phyloP scores from a whole-genome alignment of 1,140 invertebrate genomes.

The Sinella curviseta region DNA sequence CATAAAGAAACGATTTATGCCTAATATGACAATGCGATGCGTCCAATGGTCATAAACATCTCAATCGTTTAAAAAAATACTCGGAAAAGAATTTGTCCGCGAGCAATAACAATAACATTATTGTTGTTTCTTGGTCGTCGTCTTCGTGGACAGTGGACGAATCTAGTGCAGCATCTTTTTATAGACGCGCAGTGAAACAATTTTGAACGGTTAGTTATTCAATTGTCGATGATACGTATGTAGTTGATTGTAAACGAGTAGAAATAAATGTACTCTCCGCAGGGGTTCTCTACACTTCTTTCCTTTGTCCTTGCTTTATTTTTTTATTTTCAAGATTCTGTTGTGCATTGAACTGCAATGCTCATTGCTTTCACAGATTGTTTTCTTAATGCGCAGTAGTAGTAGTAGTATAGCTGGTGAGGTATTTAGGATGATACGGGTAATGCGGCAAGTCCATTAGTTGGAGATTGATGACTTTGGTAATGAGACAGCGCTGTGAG shows the following conservation, averaged over 20 bases:
- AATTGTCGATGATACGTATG: background rate
- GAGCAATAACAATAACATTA: background rate
- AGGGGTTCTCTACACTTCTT: background rate
- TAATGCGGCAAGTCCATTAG: constrained; percentile 5
- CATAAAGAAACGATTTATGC: background rate
- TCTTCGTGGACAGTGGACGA: background rate
- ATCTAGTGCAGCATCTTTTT: background rate
- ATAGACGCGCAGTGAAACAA: background rate
- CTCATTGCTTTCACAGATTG: background rate
- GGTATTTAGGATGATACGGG: background rate
- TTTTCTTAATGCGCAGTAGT: background rate
- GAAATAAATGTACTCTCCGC: background rate
- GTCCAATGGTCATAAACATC: constrained; percentile 2
- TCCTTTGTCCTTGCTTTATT: background rate
- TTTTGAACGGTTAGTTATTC: background rate
- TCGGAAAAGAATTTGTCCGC: constrained; percentile 16
- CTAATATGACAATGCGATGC: background rate
- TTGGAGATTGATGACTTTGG: background rate
- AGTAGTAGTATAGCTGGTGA: background rate
- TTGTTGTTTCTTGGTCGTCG: background rate
- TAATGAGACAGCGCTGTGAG: constrained; percentile 8
- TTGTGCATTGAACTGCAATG: background rate
- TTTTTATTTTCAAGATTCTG: background rate
- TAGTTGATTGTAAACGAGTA: background rate
- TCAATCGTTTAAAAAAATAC: constrained; percentile 8